phyloP scores from a whole-genome alignment of 1,140 invertebrate species.

The Venustaconcha ellipsiformis region DNA sequence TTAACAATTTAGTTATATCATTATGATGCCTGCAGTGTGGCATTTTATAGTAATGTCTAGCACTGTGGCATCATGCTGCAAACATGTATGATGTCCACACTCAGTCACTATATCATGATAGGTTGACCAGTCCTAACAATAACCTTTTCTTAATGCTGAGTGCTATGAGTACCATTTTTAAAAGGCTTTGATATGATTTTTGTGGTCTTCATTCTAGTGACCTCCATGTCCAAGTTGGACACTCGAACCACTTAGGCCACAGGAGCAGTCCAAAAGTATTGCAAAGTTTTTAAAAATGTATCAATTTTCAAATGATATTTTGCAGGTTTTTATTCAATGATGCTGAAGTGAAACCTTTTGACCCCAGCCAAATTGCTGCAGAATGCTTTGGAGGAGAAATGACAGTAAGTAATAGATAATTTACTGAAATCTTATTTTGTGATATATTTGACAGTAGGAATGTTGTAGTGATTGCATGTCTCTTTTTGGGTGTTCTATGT shows the following conservation, averaged over 20 bases:
- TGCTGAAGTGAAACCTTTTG: conserved; percentile 95
- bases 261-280: neutral
- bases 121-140: too few relatives aligned
- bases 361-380: conserved; percentile 91
- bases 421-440: neutral
- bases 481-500: too few relatives aligned
- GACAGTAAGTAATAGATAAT: conserved; percentile 75
- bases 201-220: neutral
- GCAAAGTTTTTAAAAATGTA: neutral
- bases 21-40: too few relatives aligned
- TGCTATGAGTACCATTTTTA: neutral
- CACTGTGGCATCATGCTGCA: too few relatives aligned
- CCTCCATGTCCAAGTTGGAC: neutral
- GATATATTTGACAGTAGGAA: too few relatives aligned
- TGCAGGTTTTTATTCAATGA: conserved; percentile 89
- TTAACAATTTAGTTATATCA: too few relatives aligned
- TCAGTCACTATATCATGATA: too few relatives aligned
- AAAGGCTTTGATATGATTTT: neutral
- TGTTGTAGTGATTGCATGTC: too few relatives aligned
- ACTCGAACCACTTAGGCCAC: neutral
- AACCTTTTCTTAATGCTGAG: too few relatives aligned
- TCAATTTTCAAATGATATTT: conserved; percentile 1
- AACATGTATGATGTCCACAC: too few relatives aligned
- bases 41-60: too few relatives aligned
- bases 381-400: conserved; percentile 98